Conservation (phyloP, 2,888 invertebrate genomes). For the Heteromyza rotundicornis region DNA sequence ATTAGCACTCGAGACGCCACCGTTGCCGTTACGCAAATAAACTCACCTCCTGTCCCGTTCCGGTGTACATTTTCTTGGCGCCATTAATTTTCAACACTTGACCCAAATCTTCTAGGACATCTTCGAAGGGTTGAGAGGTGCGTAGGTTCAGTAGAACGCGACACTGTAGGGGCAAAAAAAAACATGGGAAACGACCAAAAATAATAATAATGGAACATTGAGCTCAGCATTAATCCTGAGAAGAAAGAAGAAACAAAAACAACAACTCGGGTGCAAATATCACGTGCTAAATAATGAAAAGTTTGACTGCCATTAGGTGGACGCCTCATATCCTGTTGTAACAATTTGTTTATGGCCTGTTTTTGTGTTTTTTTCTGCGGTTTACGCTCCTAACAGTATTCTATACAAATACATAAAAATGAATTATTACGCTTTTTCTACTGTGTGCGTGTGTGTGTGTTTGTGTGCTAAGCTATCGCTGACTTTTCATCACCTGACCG, state of each 20-base stretch:
- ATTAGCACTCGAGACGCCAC: neutral
- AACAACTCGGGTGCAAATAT: neutral
- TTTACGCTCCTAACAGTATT: too few relatives aligned
- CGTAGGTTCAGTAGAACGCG: slow-evolving; percentile 89
- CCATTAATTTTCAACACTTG: slow-evolving; percentile 91
- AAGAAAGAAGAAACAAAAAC: neutral
- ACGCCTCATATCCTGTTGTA: neutral
- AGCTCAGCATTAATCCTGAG: neutral
- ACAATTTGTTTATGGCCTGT: neutral
- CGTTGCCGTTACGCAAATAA: neutral
- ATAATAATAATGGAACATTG: neutral
- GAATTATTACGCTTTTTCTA: neutral
- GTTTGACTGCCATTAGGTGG: neutral
- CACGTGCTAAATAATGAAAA: neutral
- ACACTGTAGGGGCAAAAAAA: slow-evolving; percentile 67
- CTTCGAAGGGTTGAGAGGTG: slow-evolving; percentile 93
- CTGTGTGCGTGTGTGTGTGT: slow-evolving; percentile 19
- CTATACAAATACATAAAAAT: slow-evolving; percentile 5
- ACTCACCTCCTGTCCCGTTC: slow-evolving; percentile 86
- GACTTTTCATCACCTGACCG: slow-evolving; percentile 44
- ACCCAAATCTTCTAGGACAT: slow-evolving; percentile 90
- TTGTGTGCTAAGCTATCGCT: slow-evolving; percentile 18
- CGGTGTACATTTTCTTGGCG: slow-evolving; percentile 90
- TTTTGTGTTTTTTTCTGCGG: too few relatives aligned
- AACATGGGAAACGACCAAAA: neutral